Percentiles rank a stretch among this genome's conserved stretches.
phyloP scores from a whole-genome alignment of 2,797 vertebrate species.

The Myotis myotis region DNA sequence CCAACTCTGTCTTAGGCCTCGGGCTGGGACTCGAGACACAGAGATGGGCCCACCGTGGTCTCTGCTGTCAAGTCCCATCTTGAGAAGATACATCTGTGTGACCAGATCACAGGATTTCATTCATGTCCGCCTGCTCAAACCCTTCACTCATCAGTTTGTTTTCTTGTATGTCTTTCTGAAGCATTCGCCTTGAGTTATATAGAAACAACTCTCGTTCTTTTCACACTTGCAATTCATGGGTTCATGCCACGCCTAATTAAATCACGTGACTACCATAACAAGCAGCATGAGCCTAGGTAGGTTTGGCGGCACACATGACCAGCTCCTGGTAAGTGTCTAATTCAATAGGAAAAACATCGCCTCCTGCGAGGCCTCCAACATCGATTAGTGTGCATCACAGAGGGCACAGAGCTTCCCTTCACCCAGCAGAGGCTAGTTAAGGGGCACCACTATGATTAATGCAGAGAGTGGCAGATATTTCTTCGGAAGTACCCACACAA shows the following conservation, averaged over 20 bases:
- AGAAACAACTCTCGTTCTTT: neutral
- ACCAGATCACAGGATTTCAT: neutral
- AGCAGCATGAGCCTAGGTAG: neutral
- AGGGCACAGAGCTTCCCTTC: neutral
- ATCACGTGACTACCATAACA: neutral
- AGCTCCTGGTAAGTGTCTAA: neutral
- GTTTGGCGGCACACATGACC: neutral
- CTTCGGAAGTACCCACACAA: neutral
- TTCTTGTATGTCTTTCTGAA: neutral
- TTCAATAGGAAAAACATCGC: neutral
- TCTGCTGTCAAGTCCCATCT: neutral
- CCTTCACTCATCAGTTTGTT: neutral
- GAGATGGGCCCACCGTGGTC: neutral
- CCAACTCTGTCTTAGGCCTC: neutral
- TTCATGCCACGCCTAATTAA: neutral
- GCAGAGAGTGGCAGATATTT: neutral
- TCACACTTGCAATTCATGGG: neutral
- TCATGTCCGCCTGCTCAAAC: neutral
- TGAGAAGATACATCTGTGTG: neutral
- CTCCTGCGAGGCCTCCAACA: too few species aligned
- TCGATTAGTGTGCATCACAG: neutral
- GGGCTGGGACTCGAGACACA: neutral
- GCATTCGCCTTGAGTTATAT: neutral
- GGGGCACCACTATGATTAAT: neutral
- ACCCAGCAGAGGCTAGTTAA: neutral